Percentiles rank a stretch among this genome's conserved stretches.
These are phyloP conservation scores for Prinia subflava DNA, from an alignment of 2,113 vertebrate species.

Conservation along the genomic window DNA sequence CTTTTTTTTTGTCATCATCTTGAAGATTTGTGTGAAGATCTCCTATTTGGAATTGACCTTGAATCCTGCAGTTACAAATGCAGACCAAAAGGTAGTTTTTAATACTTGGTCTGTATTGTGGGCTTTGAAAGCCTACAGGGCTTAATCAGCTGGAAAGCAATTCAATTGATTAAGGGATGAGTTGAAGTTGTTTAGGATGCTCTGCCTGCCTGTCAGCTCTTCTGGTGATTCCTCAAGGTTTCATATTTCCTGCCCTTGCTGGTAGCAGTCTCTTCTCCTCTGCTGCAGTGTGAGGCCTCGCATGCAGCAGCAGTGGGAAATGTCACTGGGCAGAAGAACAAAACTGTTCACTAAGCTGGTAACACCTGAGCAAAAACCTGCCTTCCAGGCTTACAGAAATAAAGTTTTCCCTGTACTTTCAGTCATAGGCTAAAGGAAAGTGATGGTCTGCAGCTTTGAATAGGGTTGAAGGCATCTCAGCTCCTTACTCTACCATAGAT, in stretches of 20 bases:
- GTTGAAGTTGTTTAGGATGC: background rate
- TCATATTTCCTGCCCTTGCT: background rate
- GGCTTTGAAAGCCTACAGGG: background rate
- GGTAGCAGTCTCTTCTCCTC: background rate
- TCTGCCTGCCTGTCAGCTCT: background rate
- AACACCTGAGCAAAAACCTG: background rate
- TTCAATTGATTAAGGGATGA: slow-evolving; percentile 16
- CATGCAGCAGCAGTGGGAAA: background rate
- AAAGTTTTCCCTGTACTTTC: background rate
- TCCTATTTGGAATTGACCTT: slow-evolving; percentile 22
- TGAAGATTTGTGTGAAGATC: slow-evolving; percentile 6
- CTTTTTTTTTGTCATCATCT: background rate
- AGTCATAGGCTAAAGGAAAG: background rate
- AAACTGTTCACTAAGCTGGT: background rate
- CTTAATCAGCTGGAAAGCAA: background rate
- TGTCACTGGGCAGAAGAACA: background rate
- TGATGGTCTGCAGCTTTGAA: background rate
- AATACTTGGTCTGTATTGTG: background rate
- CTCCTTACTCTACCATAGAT: accelerated
- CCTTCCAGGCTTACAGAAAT: background rate
- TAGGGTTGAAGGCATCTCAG: background rate
- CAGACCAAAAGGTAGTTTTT: background rate
- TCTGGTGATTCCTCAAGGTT: background rate
- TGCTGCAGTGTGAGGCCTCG: background rate
- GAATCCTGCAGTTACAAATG: background rate